Conservation (phyloP, 1,140 invertebrate species). For the Zeugodacus cucurbitae region DNA sequence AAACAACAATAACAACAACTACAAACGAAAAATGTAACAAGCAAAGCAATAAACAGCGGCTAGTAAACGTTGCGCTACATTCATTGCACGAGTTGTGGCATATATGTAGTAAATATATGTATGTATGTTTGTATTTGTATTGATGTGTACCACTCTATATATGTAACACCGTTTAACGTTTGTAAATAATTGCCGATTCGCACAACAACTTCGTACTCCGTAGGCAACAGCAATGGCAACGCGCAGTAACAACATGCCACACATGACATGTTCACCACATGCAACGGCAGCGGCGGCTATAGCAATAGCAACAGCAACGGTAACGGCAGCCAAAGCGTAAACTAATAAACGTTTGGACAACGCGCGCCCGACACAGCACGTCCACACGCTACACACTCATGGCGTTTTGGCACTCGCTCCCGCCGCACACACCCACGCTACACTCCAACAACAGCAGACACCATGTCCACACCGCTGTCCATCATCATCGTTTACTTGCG, state of each 20-base stretch:
- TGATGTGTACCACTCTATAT: not conserved
- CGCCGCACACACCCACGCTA: slow-evolving; percentile 21
- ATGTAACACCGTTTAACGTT: slow-evolving; percentile 8
- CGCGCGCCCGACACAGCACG: not conserved
- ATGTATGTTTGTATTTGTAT: not conserved
- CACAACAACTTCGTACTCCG: not conserved
- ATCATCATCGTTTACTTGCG: not conserved
- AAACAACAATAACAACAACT: not conserved
- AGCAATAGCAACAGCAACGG: not conserved
- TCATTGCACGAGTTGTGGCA: not conserved
- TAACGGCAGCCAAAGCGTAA: slow-evolving; percentile 7
- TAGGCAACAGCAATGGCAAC: not conserved
- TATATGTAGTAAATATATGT: not conserved
- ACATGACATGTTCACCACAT: slow-evolving; percentile 37
- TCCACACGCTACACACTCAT: slow-evolving; percentile 5
- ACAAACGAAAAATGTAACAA: not conserved
- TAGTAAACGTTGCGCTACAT: slow-evolving; percentile 20
- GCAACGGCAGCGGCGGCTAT: not conserved
- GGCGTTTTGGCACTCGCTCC: not conserved
- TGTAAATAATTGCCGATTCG: slow-evolving; percentile 35
- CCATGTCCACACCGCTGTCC: slow-evolving; percentile 35
- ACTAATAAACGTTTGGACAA: slow-evolving; percentile 6
- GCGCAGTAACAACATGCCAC: slow-evolving; percentile 30
- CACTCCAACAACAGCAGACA: not conserved
- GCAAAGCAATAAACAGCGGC: slow-evolving; percentile 27